Base-by-base conservation (phyloP, 2,888 invertebrate genomes). In the Coleophora deauratella region DNA sequence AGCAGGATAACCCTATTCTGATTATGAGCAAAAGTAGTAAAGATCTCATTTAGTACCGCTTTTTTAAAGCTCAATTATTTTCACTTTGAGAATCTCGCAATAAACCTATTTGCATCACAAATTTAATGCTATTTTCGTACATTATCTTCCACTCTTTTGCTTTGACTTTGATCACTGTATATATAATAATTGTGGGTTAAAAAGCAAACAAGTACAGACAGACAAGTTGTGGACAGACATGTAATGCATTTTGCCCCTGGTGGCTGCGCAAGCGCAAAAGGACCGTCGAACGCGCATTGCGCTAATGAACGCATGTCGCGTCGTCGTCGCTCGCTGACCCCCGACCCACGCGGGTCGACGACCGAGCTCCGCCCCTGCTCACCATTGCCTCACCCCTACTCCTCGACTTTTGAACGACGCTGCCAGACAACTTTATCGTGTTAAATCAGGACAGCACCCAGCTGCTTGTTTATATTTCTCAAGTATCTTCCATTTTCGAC, bases 291-390 rank as follows among this genome's bases (percentile, higher is more conserved):
- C 46, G 70, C 72, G 73, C 46, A 63, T 62, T 65, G 66, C 72
- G 62, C 70, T 78, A 78, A 82, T 79, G 76, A 77, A 72, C 69
- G 78, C 69, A 60, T 72, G 78, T 75, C 76, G 81, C 77, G 71
- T 63, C 65, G 75, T 67, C 77, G 71, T 63, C 65, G 75, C 67
- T 63, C 65, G 75, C 68, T 82, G 81, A 84, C 85, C 85, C 80
- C 64, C 80, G 85, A 84, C 84, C 82, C 79, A 76, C 79, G 73
- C 76, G 71, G 65, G 84, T 84, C 82, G 76, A 72, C 57, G 85
- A 54, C 76, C 82, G 72, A 4, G 47, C 50, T 54, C 41, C 53
- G 51, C 56, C 54, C 60, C 54, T 62, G 52, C 57, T 39, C 57
- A 47, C 49, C 53, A 41, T 51, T 44, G 48, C 54, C 44, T 43